Percentiles rank a stretch among this genome's conserved stretches.
These are phyloP conservation scores for Lagocephalus sceleratus DNA, from an alignment of 2,797 vertebrate species.

Conservation along the genomic window DNA sequence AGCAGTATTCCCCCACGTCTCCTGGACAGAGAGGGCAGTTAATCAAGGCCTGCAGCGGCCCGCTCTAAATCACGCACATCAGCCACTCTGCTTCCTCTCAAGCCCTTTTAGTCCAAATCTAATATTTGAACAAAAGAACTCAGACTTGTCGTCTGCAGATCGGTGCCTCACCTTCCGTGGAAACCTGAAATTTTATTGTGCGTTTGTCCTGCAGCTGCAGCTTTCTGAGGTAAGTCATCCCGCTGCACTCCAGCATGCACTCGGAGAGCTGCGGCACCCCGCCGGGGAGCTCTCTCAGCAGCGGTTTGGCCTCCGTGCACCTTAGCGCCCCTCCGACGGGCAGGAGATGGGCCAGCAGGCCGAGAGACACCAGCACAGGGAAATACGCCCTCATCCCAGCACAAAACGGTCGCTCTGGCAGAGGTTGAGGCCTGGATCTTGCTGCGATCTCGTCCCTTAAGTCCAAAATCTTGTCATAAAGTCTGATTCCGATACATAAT, in stretches of 20 bases:
- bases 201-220: slow-evolving; percentile 44
- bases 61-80: not conserved
- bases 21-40: slow-evolving; percentile 44
- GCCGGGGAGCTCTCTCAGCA: slow-evolving; percentile 33
- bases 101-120: not conserved
- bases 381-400: slow-evolving; percentile 47
- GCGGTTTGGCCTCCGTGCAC: slow-evolving; percentile 54
- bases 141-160: not conserved
- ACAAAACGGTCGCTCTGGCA: not conserved
- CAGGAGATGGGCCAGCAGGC: slow-evolving; percentile 44
- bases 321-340: slow-evolving; percentile 32
- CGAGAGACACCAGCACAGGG: slow-evolving; percentile 38
- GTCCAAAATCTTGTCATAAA: slow-evolving; percentile 6
- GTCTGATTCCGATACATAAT: not conserved
- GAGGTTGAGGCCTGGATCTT: slow-evolving; percentile 11
- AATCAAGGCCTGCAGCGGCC: not conserved
- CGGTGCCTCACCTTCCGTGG: slow-evolving; percentile 58
- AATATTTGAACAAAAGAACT: not conserved
- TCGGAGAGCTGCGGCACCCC: slow-evolving; percentile 31
- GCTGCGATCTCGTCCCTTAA: slow-evolving; percentile 2
- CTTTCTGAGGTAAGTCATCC: slow-evolving; percentile 59
- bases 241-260: slow-evolving; percentile 70
- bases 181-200: slow-evolving; percentile 62
- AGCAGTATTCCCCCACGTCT: slow-evolving; percentile 67
- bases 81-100: slow-evolving; percentile 3